Evolutionary conservation across 2,797 vertebrate genomes (phyloP).

Genomic region (Vipera ursinii): DNA sequence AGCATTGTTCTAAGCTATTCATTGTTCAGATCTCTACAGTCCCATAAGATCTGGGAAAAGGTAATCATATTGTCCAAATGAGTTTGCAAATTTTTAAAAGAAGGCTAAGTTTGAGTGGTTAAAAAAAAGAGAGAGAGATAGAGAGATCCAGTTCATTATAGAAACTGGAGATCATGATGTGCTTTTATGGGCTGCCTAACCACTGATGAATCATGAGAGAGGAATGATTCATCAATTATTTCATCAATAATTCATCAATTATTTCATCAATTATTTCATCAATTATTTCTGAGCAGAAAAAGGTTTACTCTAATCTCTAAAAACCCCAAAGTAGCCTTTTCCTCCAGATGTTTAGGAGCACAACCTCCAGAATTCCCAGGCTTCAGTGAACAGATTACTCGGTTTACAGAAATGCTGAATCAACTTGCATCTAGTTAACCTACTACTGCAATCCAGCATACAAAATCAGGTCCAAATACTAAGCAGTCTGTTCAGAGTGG

Average conservation of each 20-base stretch:
- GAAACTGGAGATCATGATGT: neutral
- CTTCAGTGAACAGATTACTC: neutral
- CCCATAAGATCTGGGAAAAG: neutral
- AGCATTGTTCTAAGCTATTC: slow-evolving; percentile 22
- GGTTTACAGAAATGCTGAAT: neutral
- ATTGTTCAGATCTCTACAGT: neutral
- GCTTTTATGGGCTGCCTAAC: neutral
- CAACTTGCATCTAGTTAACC: neutral
- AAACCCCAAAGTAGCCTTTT: neutral
- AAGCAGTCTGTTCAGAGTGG: neutral
- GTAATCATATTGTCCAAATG: neutral
- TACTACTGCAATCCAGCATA: neutral
- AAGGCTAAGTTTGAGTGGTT: neutral
- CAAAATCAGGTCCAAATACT: neutral
- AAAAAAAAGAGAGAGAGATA: neutral
- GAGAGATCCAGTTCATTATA: neutral
- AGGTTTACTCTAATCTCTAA: neutral
- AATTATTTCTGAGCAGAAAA: neutral
- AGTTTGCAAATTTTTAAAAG: neutral
- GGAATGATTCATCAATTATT: neutral
- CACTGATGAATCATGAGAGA: neutral
- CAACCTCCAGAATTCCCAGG: neutral
- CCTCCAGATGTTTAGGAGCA: neutral
- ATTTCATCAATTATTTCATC: neutral
- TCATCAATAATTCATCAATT: too few relatives aligned